phyloP scores from a whole-genome alignment of 2,888 invertebrate genomes.

The Shargacucullia verbasci region DNA sequence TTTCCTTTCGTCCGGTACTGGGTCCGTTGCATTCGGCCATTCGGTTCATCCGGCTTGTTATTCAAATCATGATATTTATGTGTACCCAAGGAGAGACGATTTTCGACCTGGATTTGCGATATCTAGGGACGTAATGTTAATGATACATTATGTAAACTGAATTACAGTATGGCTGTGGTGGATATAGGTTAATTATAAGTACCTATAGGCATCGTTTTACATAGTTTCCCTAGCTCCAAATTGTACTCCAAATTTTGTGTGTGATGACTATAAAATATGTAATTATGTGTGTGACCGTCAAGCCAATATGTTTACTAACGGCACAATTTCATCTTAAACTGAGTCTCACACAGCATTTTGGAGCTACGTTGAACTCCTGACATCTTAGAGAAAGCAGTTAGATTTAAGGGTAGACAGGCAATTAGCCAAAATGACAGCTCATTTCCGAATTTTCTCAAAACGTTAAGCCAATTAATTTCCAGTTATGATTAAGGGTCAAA shows the following conservation, averaged over 20 bases:
- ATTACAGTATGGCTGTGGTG: no score
- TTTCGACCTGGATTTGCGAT: conserved; percentile 4
- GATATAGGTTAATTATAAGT: no score
- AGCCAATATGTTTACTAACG: background rate
- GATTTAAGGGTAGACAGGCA: conserved; percentile 3
- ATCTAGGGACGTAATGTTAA: no score
- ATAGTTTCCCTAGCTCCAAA: no score
- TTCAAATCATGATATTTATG: conserved; percentile 30
- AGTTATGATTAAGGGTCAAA: conserved; percentile 4
- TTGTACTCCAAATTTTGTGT: no score
- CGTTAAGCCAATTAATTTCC: background rate
- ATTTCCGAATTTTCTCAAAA: conserved; percentile 6
- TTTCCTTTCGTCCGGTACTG: background rate
- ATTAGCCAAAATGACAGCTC: conserved; percentile 2
- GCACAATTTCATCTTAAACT: background rate
- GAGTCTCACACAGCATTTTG: background rate
- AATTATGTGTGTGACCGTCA: no score
- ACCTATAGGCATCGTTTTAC: no score
- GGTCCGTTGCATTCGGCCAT: conserved; percentile 4
- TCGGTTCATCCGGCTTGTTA: conserved; percentile 23
- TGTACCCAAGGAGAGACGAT: conserved; percentile 2
- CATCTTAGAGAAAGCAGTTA: conserved; percentile 3
- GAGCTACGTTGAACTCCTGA: conserved; percentile 5
- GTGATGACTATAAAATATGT: no score
- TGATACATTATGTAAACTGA: background rate